Percentiles rank a stretch among this genome's conserved stretches.
phyloP scores from a whole-genome alignment of 2,113 vertebrate genomes.

The Strix uralensis region DNA sequence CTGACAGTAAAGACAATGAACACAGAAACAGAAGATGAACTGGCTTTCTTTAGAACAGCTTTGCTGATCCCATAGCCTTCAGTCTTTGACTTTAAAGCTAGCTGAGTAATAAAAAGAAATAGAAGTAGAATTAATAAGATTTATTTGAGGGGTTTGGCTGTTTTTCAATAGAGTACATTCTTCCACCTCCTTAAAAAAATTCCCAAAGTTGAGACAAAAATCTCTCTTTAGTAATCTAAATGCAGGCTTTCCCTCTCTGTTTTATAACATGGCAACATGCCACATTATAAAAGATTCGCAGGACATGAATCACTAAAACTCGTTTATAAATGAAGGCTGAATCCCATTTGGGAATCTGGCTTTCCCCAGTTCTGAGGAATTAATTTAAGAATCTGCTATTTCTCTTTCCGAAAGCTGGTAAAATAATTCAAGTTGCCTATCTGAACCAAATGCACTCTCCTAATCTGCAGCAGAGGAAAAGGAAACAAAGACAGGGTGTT shows the following conservation, averaged over 20 bases:
- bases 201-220: conserved; percentile 26
- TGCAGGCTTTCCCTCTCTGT: conserved; percentile 23
- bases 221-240: conserved; percentile 1
- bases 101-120: background rate
- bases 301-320: conserved; percentile 44
- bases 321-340: background rate
- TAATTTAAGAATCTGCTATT: conserved; percentile 12
- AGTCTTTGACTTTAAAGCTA: background rate
- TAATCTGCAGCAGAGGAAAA: background rate
- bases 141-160: background rate
- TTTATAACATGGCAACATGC: conserved; percentile 40
- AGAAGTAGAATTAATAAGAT: background rate
- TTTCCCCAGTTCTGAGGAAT: conserved; percentile 33
- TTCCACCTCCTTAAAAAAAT: conserved; percentile 37
- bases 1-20: conserved; percentile 61
- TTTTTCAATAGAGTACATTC: background rate
- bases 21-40: conserved; percentile 42
- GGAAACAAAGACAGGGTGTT: background rate
- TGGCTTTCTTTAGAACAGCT: conserved; percentile 15
- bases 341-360: conserved; percentile 20
- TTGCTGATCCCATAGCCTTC: background rate
- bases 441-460: background rate
- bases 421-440: background rate
- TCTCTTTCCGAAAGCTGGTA: background rate
- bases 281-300: conserved; percentile 1